Evolutionary conservation across 2,888 invertebrate species (phyloP).

Genomic region (Silvanus unidentatus): DNA sequence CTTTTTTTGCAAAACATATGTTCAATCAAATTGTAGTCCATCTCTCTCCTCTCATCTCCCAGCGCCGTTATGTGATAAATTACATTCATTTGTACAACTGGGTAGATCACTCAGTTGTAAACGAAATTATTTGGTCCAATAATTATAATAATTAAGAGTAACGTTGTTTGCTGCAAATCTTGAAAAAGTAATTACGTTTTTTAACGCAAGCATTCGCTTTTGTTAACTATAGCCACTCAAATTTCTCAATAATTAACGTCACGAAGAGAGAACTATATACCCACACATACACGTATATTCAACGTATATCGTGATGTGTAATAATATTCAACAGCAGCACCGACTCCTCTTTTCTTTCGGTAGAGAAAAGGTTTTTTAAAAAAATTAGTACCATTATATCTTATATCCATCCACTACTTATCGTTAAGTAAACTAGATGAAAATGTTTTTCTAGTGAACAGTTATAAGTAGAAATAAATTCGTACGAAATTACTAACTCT

Average conservation of each 20-base stretch:
- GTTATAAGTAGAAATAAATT: conserved; percentile 1
- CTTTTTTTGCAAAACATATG: neutral
- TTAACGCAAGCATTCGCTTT: conserved; percentile 10
- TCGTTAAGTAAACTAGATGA: too few relatives aligned
- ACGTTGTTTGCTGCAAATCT: conserved; percentile 4
- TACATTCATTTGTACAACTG: conserved; percentile 1
- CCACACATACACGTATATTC: too few relatives aligned
- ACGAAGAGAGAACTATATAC: conserved; percentile 1
- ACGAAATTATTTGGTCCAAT: conserved; percentile 11
- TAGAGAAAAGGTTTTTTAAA: too few relatives aligned
- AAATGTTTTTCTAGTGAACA: too few relatives aligned
- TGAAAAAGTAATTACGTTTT: conserved; percentile 9
- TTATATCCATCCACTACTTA: too few relatives aligned
- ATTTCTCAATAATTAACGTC: conserved; percentile 2
- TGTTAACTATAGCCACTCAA: neutral
- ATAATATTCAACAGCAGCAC: neutral
- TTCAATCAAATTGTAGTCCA: neutral
- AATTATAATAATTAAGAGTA: conserved; percentile 12
- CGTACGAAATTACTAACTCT: conserved; percentile 2
- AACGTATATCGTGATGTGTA: neutral
- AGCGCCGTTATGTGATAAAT: conserved; percentile 6
- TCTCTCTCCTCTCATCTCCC: too few relatives aligned
- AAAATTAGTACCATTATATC: too few relatives aligned
- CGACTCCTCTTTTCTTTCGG: too few relatives aligned
- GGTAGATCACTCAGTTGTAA: conserved; percentile 8